Base-by-base conservation (phyloP, 2,113 vertebrate species). In the Seriola dumerili region DNA sequence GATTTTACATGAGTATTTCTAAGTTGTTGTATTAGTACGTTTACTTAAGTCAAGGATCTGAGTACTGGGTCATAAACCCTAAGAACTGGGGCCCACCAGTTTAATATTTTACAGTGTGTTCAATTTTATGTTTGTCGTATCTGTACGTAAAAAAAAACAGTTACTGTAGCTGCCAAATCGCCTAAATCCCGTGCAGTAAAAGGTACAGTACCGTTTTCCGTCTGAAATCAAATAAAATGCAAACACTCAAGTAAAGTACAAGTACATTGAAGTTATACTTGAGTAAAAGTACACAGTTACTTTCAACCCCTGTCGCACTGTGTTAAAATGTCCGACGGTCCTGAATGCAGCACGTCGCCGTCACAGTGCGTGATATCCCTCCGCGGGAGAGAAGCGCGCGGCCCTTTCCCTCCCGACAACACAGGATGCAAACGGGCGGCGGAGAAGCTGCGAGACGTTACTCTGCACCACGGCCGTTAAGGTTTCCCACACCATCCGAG, bases 281-380 rank as follows among this genome's bases (percentile, higher is more conserved):
- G n/a, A 57, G 21, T 23, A 57, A 23, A 21, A 25, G 1, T n/a
- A 52, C 21, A 10, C 3, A 4, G 54, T 1, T 58, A 52, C 19
- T 6, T 58, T 7, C 23, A 13, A 29, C 13, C 5, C 1, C 25
- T 58, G 12, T 4, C 23, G 42, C 42, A 11, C 4, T 29, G 8
- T 67, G 7, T 32, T 23, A 62, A 48, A 10, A 66, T 10, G 23
- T 72, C 85, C 46, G 25, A 4, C 8, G 1, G 68, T 21, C 50
- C 68, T 88, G 74, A 93, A 89, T 4, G 87, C 76, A 52, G 40
- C 89, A 59, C 78, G 76, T 34, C 5, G 21, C 38, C 70, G 89
- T 90, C 94, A 61, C 29, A 93, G 87, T 91, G 83, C 91, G 92
- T 93, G 88, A 94, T 95, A 95, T 95, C 89, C 91, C 87, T 95